A percentile compares a stretch with the other conserved stretches of the same genome.
phyloP scores from a whole-genome alignment of 2,888 invertebrate genomes.

The Netelia inedita region DNA sequence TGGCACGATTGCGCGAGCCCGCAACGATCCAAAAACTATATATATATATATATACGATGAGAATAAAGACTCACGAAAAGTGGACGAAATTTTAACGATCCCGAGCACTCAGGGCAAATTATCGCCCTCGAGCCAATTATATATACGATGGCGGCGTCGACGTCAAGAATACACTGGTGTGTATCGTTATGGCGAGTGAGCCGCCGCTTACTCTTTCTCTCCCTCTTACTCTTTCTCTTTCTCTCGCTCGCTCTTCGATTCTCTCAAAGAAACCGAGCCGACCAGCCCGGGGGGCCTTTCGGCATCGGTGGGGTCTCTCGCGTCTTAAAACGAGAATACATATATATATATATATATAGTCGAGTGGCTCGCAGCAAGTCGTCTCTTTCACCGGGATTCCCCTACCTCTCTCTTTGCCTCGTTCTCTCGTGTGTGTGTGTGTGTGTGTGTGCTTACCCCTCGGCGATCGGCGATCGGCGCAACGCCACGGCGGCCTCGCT shows the following conservation, averaged over 20 bases:
- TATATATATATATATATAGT: constrained; percentile 15
- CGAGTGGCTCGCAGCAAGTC: not conserved
- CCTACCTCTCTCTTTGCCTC: not conserved
- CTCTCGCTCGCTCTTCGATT: constrained; percentile 39
- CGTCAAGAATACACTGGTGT: constrained; percentile 67
- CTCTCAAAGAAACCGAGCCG: constrained; percentile 65
- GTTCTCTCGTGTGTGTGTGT: not conserved
- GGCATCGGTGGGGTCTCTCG: constrained; percentile 64
- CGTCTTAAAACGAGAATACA: constrained; percentile 45
- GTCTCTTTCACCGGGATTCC: constrained; percentile 15
- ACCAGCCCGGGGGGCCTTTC: constrained; percentile 62
- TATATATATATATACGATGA: constrained; percentile 31
- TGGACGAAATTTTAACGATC: constrained; percentile 80
- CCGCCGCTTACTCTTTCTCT: constrained; percentile 30
- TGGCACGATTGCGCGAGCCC: constrained; percentile 58
- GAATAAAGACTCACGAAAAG: constrained; percentile 70
- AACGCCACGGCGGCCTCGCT: not conserved
- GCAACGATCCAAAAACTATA: constrained; percentile 31
- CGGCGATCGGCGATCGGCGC: not conserved
- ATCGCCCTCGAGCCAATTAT: constrained; percentile 82
- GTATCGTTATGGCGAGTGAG: constrained; percentile 71
- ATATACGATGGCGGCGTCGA: constrained; percentile 58
- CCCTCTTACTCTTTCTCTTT: constrained; percentile 15
- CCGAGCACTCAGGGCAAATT: constrained; percentile 80
- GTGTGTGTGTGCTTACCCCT: not conserved